Conservation (phyloP, 2,113 vertebrate genomes). For the Acanthisitta chloris region DNA sequence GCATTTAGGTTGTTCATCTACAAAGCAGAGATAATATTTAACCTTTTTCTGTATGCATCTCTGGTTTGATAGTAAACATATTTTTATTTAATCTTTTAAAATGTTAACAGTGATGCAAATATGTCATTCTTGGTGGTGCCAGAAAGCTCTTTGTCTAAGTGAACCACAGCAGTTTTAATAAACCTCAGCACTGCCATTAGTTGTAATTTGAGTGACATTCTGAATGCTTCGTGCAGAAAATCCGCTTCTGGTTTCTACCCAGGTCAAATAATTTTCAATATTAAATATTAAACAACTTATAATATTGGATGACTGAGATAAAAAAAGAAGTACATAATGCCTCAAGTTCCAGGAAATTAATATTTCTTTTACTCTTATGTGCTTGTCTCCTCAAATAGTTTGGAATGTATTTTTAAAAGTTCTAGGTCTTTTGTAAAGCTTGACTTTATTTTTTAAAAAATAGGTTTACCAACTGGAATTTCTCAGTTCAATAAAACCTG, state of each 20-base stretch:
- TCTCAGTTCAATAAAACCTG: background rate
- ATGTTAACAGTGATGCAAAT: background rate
- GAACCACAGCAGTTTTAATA: background rate
- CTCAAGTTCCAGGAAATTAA: background rate
- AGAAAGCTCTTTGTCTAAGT: constrained; percentile 5
- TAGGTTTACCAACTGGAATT: background rate
- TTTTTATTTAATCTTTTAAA: background rate
- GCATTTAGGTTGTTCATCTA: background rate
- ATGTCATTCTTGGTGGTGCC: background rate
- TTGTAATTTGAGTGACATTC: background rate
- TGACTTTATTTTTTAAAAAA: background rate
- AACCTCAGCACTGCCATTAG: constrained; percentile 6
- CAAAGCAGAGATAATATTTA: background rate
- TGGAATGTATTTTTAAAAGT: background rate
- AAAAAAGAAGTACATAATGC: background rate
- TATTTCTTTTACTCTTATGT: background rate
- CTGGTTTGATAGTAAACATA: background rate
- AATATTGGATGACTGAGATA: background rate
- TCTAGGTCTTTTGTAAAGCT: background rate
- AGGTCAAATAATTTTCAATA: background rate
- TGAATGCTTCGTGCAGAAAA: background rate
- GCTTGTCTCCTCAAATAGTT: background rate
- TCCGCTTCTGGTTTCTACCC: background rate
- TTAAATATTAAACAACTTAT: constrained; percentile 4
- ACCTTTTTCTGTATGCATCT: background rate